Percentiles rank a stretch among this genome's conserved stretches.
Conservation (phyloP, 1,140 invertebrate genomes). For the Heliconius hermathena region DNA sequence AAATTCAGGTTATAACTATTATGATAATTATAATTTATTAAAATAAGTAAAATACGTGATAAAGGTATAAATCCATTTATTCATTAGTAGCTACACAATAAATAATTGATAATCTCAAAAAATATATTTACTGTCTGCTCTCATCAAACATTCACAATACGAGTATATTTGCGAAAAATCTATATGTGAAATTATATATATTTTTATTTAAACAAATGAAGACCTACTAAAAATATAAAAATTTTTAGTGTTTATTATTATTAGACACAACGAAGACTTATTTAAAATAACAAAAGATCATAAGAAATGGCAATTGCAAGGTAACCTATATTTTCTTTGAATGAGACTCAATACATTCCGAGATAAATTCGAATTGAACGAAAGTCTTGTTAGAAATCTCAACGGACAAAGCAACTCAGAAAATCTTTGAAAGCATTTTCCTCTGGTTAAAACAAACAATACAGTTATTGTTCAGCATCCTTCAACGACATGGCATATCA, state of each 20-base stretch:
- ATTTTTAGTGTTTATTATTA: conserved; percentile 18
- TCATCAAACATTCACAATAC: too few relatives aligned
- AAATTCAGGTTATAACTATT: too few relatives aligned
- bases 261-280: conserved; percentile 24
- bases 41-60: too few relatives aligned
- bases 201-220: background rate
- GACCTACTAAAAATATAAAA: background rate
- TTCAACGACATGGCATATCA: conserved; percentile 29
- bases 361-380: conserved; percentile 46
- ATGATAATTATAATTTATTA: too few relatives aligned
- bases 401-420: conserved; percentile 38
- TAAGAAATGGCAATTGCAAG: conserved; percentile 38
- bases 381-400: conserved; percentile 47
- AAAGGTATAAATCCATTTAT: too few relatives aligned
- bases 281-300: conserved; percentile 37
- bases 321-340: conserved; percentile 46
- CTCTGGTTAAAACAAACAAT: conserved; percentile 38
- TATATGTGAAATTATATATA: background rate
- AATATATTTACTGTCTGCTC: too few relatives aligned
- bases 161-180: background rate
- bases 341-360: conserved; percentile 41
- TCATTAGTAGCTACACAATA: too few relatives aligned
- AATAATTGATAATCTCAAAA: too few relatives aligned
- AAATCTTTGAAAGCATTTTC: conserved; percentile 39
- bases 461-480: conserved; percentile 34